Conservation (phyloP, 1,140 invertebrate species). For the Trachymyrmex septentrionalis region DNA sequence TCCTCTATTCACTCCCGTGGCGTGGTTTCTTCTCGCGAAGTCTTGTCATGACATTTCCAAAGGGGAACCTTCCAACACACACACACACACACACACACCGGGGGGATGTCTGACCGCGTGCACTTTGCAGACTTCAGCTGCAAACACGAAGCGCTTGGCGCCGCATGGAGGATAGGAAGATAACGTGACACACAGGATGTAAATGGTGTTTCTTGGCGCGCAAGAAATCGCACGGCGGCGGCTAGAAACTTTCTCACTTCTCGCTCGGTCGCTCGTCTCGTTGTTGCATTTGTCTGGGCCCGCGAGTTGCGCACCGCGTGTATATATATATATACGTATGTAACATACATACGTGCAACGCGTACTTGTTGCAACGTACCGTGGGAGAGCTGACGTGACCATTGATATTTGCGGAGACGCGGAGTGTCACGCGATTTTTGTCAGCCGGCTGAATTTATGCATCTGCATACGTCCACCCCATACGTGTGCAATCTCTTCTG, state of each 20-base stretch:
- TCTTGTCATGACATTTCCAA: constrained; percentile 64
- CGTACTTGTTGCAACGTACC: constrained; percentile 31
- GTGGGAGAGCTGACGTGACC: constrained; percentile 74
- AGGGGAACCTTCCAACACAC: constrained; percentile 22
- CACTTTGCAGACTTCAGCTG: constrained; percentile 61
- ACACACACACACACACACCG: too few species aligned
- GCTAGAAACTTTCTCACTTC: constrained; percentile 78
- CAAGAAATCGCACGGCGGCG: constrained; percentile 69
- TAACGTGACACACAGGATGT: constrained; percentile 71
- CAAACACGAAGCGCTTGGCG: background rate
- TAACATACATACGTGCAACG: background rate
- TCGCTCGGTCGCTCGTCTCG: constrained; percentile 6
- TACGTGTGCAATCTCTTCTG: constrained; percentile 29
- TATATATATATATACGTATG: background rate
- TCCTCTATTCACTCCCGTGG: constrained; percentile 2
- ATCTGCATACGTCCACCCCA: constrained; percentile 1
- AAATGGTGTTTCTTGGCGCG: constrained; percentile 61
- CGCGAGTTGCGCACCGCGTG: constrained; percentile 1
- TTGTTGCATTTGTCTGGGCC: constrained; percentile 2
- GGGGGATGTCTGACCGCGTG: constrained; percentile 54
- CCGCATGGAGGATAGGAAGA: constrained; percentile 65
- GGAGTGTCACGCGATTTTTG: constrained; percentile 62
- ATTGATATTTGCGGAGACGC: constrained; percentile 49
- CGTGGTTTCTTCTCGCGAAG: constrained; percentile 13
- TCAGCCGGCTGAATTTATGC: constrained; percentile 49